Percentiles rank a stretch among this genome's conserved stretches.
phyloP scores from a whole-genome alignment of 2,888 invertebrate genomes.

The Melitaea athalia region DNA sequence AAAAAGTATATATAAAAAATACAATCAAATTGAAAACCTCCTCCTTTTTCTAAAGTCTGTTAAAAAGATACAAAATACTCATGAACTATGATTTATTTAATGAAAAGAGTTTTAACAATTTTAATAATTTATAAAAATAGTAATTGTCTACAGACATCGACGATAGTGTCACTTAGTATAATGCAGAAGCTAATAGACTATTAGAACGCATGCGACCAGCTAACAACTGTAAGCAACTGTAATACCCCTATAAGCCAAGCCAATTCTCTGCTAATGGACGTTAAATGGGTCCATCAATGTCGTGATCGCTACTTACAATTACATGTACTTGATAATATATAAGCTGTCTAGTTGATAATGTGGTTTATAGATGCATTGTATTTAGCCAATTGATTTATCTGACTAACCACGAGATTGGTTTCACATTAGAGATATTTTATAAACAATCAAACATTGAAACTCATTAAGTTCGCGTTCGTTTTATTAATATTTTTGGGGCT shows the following conservation, averaged over 20 bases:
- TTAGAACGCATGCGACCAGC: constrained; percentile 29
- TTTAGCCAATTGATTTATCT: too few relatives aligned
- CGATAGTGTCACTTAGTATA: constrained; percentile 26
- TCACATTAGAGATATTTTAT: too few relatives aligned
- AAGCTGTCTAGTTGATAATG: neutral
- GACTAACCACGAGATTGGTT: too few relatives aligned
- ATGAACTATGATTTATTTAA: too few relatives aligned
- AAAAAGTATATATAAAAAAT: too few relatives aligned
- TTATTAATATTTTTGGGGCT: too few relatives aligned
- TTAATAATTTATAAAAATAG: neutral
- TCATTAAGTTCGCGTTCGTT: too few relatives aligned
- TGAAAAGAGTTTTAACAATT: neutral
- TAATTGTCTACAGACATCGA: neutral
- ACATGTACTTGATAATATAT: neutral
- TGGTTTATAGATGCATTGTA: neutral
- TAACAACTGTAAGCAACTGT: constrained; percentile 22
- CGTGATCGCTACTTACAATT: constrained; percentile 14
- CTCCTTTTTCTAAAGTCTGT: too few relatives aligned
- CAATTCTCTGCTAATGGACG: constrained; percentile 28
- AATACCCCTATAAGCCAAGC: constrained; percentile 21
- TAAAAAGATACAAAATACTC: too few relatives aligned
- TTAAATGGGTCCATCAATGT: constrained; percentile 16
- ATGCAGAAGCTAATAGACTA: constrained; percentile 30
- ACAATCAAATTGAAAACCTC: too few relatives aligned
- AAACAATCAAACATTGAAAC: too few relatives aligned